phyloP scores from a whole-genome alignment of 2,113 vertebrate genomes.

The Labrus mixtus region DNA sequence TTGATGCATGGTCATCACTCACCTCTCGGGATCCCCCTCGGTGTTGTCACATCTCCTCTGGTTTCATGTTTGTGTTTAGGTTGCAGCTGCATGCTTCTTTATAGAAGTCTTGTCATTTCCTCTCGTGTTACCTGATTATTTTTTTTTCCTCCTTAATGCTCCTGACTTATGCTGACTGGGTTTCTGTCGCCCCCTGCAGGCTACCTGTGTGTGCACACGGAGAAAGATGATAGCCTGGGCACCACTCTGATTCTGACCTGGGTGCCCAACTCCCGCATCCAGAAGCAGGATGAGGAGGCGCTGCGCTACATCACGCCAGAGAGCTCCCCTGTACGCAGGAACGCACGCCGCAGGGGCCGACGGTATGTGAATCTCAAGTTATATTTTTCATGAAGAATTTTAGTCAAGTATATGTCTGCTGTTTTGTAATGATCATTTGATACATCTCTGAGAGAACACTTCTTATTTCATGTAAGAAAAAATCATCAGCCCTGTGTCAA shows the following conservation, averaged over 20 bases:
- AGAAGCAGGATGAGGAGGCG: constrained; percentile 95
- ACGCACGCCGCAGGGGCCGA: constrained; percentile 83
- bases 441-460: too few relatives aligned
- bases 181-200: constrained; percentile 81
- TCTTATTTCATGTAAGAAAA: too few relatives aligned
- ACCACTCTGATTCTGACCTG: constrained; percentile 95
- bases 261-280: constrained; percentile 97
- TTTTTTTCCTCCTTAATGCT: neutral
- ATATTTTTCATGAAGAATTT: too few relatives aligned
- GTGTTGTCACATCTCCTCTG: neutral
- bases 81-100: neutral
- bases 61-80: constrained; percentile 23
- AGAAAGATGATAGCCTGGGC: constrained; percentile 95
- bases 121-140: neutral
- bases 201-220: constrained; percentile 94
- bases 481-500: too few relatives aligned
- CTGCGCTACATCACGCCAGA: constrained; percentile 95
- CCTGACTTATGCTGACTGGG: fast-evolving
- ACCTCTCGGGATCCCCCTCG: constrained; percentile 10
- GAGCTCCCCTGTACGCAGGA: constrained; percentile 92
- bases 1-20: neutral
- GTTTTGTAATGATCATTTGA: too few relatives aligned
- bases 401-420: too few relatives aligned
- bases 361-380: constrained; percentile 56
- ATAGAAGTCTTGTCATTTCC: neutral